Base-by-base conservation (phyloP, 1,140 invertebrate species). In the Lithobius niger region DNA sequence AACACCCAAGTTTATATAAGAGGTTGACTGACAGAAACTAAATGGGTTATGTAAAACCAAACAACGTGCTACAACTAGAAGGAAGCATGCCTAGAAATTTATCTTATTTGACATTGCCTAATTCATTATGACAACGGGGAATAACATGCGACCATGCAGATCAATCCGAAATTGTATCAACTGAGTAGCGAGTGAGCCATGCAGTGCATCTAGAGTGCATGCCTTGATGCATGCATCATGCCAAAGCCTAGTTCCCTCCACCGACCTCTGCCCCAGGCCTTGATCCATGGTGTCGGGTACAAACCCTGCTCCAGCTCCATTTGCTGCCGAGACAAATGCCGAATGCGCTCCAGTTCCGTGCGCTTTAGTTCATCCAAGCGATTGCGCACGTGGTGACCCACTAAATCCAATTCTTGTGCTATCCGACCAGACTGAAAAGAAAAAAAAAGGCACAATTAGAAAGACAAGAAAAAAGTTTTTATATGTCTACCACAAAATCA, bases 341-440 rank as follows among this genome's bases (percentile, higher is more conserved):
- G 78, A 1, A 97, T 70, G 26, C 79, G 66, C 47, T 90, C 82
- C 43, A 98, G 61, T 75, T 98, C 94, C 27, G 80, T 76, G 48
- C 94, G 73, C 70, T 98, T 98, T 18, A 97, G 77, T 73, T 98
- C 93, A 69, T 98, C 92, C 21, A 98, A 69, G 70, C 84, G 86
- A 1, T 81, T 82, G 59, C 93, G 78, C 0, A 97, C 80, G 65
- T 87, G 79, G 66, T 94, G 89, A 66, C 81, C 81, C 0, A 95
- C 88, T 67, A 86, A 88, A 62, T 95, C 86, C 55, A 98, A 71
- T 63, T 97, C 84, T 52, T 84, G 75, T 0, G 94, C 88, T 60
- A 98, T 93, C 68, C 89, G 87, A 2, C 92, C 93, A 64, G 77
- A 83, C 86, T 91, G 65, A 68, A 62, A 40, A 59, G 42, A 47